Evolutionary conservation across 1,140 invertebrate species (phyloP), one percentile per base, ranked within the genome.

Genomic region (Brachionus sp.): DNA sequence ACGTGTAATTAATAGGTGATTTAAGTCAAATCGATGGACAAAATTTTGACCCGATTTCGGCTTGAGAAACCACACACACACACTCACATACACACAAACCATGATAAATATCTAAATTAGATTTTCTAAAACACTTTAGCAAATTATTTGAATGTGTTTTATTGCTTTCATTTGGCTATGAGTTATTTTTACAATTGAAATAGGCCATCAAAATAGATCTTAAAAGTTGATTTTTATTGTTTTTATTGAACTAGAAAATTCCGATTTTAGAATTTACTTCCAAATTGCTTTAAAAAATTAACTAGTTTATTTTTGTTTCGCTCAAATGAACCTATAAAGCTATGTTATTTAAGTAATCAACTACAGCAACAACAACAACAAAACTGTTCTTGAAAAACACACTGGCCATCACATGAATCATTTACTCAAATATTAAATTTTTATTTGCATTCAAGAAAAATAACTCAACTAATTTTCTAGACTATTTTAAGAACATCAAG

Each of bases 231-330:
- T 66, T 29, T 66, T 66, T 66, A 35, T 66, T 66, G 12, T 29
- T 66, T 66, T 66, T 66, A 66, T 66, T 66, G 62, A 66, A 66
- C 62, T 66, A 66, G 62, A 66, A 66, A 33, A 66, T 66, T 66
- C 23, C 33, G 33, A 33, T 66, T 66, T 35, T 35, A 29, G n/a
- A 19, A 29, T 12, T 33, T n/a, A 66, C 7, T 13, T 33, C 23
- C 23, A 29, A 25, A 4, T 23, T 5, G 29, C 16, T 23, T 62
- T 10, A 23, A 23, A 33, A 25, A 35, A 16, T 66, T 29, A 16
- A 10, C 57, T 19, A 23, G 16, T 62, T 23, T 23, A 0, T 66
- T 66, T 66, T 33, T 35, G 7, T 35, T 33, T 66, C 2, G 23
- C 33, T 66, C 62, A 66, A 9, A 33, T 66, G 62, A 53, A 53